Conservation (phyloP, 2,113 vertebrate species). For the Prochilodus magdalenae region DNA sequence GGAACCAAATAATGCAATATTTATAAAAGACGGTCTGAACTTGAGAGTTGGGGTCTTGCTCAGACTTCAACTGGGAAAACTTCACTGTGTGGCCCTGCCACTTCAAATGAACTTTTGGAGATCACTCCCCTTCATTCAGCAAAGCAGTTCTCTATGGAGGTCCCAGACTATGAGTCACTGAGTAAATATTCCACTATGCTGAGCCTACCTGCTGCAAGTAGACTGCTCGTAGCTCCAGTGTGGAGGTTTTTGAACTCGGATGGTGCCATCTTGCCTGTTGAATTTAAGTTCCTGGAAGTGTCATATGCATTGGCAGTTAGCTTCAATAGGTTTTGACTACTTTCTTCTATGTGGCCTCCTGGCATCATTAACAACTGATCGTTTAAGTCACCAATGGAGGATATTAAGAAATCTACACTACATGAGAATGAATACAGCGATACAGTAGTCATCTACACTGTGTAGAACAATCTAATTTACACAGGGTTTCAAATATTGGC, state of each 20-base stretch:
- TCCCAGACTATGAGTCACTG: slow-evolving; percentile 51
- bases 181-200: slow-evolving; percentile 28
- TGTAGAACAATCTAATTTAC: too few species aligned
- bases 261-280: slow-evolving; percentile 17
- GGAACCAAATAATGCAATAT: not conserved
- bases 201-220: slow-evolving; percentile 33
- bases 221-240: not conserved
- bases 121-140: not conserved
- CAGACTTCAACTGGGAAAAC: not conserved
- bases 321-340: too few species aligned
- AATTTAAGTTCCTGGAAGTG: slow-evolving; percentile 13
- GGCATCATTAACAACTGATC: slow-evolving; percentile 1
- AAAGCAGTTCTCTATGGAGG: not conserved
- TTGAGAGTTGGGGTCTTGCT: not conserved
- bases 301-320: slow-evolving; percentile 33
- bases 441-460: not conserved
- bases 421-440: not conserved
- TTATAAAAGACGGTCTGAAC: not conserved
- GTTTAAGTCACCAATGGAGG: not conserved
- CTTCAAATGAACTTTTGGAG: not conserved
- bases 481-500: too few species aligned
- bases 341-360: slow-evolving; percentile 1
- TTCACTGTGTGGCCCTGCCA: not conserved
- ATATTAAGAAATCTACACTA: not conserved
- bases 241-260: slow-evolving; percentile 37